Conservation (phyloP, 2,888 invertebrate genomes). For the Willowsia nigromaculata region DNA sequence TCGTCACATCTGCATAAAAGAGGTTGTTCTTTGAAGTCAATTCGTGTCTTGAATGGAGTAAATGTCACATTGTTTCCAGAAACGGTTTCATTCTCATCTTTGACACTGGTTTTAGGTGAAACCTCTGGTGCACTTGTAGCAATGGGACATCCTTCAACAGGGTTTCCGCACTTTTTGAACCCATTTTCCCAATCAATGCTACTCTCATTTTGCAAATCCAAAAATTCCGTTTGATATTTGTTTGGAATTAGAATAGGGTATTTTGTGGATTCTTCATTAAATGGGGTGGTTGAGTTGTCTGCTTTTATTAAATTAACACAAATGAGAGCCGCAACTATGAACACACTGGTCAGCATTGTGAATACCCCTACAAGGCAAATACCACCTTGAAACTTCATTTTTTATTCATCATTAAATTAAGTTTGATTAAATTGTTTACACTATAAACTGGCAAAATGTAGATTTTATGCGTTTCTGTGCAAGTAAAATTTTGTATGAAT, state of each 20-base stretch:
- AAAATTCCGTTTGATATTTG: neutral
- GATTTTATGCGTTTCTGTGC: too few species aligned
- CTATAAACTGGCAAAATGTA: neutral
- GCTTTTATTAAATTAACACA: neutral
- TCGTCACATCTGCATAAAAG: conserved; percentile 73
- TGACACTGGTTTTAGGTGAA: neutral
- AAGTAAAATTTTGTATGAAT: too few species aligned
- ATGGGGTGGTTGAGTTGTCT: neutral
- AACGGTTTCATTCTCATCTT: neutral
- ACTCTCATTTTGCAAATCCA: conserved; percentile 21
- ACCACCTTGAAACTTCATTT: neutral
- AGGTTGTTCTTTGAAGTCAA: conserved; percentile 45
- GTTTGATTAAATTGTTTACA: too few species aligned
- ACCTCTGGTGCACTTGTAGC: neutral
- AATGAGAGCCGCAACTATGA: neutral
- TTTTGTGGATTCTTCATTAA: conserved; percentile 34
- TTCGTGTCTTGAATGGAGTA: neutral
- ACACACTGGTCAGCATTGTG: neutral
- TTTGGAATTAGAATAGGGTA: conserved; percentile 68
- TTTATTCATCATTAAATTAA: neutral
- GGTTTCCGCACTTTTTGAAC: conserved; percentile 47
- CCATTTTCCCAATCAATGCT: conserved; percentile 43
- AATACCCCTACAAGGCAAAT: neutral
- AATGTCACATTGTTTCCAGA: neutral
- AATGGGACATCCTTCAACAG: conserved; percentile 34